Base-by-base conservation (phyloP, 2,797 vertebrate species). In the Pachyuromys duprasi region DNA sequence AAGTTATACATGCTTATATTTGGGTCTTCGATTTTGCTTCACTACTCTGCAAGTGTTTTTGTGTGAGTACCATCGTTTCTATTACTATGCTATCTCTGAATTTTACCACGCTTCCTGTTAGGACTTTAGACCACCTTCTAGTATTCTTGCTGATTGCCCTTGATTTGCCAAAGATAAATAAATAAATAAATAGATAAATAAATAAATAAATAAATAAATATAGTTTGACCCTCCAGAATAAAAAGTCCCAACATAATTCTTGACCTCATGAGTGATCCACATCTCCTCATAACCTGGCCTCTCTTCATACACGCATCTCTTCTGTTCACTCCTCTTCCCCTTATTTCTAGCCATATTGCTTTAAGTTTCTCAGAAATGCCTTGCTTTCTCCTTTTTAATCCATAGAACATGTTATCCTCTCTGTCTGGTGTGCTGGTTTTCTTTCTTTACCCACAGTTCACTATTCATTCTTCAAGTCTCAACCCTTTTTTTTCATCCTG, bases 201-300 rank as follows among this genome's bases (percentile, higher is more conserved):
- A 89, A 53, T 53, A 60, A 70, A 93, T 18, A 18, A 15, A 81
- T 18, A 82, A 89, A 53, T 53, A 60, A 70, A 33, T n/a, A 14
- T 45, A 72, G 49, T 42, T 62, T 91, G 89, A 90, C 72, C 26
- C 22, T 31, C 86, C 39, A 94, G 60, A 72, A 95, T n/a, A 80
- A 36, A 81, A 91, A 36, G 9, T 28, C 75, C 36, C 53, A 63
- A 36, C 12, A 6, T 36, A 36, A 80, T 69, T 78, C 75, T 76
- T 63, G n/a, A 14, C 63, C 55, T 86, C 36, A 0, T 8, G 6
- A 72, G 24, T 13, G 81, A 92, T 83, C 45, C 74, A 75, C 28
- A 42, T 55, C 5, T 15, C 75, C 67, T 95, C 75, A 49, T 3
- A 49, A 33, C 12, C 53, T 83, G 74, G 14, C 31, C 33, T 81